Conservation (phyloP, 2,888 invertebrate genomes). For the Ceratothoa steindachneri region DNA sequence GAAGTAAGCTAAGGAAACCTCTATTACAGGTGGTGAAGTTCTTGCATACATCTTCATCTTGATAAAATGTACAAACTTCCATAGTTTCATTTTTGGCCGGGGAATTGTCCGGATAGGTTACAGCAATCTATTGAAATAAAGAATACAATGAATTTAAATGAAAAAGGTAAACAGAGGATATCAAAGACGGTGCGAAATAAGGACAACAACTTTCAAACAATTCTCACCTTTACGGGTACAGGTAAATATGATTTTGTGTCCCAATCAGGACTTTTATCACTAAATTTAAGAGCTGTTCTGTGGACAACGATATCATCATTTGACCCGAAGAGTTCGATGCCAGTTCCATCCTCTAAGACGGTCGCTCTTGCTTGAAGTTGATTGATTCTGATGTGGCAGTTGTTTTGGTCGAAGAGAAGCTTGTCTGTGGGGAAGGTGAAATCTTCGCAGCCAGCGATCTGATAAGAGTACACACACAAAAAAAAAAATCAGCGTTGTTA, state of each 20-base stretch:
- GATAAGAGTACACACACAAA: neutral
- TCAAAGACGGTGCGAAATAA: too few relatives aligned
- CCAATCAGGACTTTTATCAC: neutral
- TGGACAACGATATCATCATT: neutral
- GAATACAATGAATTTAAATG: too few relatives aligned
- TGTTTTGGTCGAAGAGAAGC: neutral
- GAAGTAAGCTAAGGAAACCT: constrained; percentile 20
- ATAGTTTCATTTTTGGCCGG: constrained; percentile 25
- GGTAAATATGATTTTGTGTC: neutral
- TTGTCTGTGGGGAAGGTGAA: neutral
- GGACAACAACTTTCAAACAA: too few relatives aligned
- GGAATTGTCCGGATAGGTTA: constrained; percentile 11
- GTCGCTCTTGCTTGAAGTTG: neutral
- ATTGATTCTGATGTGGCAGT: neutral
- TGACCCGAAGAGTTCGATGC: neutral
- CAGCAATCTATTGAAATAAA: constrained; percentile 33
- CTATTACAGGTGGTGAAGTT: constrained; percentile 17
- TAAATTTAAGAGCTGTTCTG: neutral
- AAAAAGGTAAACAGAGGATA: too few relatives aligned
- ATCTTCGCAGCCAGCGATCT: neutral
- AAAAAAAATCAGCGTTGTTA: neutral
- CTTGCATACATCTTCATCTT: constrained; percentile 16
- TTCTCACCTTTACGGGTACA: neutral
- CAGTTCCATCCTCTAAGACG: neutral
- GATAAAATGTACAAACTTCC: constrained; percentile 16